Base-by-base conservation (phyloP, 2,888 invertebrate species). In the Podotricha telesiphe region DNA sequence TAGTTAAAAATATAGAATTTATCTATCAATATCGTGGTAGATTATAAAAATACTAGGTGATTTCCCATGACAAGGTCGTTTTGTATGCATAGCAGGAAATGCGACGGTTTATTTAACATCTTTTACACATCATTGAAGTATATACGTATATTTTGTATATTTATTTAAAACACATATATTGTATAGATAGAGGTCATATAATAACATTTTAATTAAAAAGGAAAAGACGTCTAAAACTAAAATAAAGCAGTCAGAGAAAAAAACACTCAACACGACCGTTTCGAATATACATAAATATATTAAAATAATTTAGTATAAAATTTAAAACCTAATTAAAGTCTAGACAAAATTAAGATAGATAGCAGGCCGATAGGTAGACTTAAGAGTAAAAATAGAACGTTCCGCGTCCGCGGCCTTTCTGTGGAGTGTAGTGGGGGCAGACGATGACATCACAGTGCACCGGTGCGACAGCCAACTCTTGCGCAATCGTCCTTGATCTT, bases 401-500 rank as follows among this genome's bases (percentile, higher is more conserved):
- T 88, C 83, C 86, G 85, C 85, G 85, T 86, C 81, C 86, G 86
- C 86, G 88, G 87, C 88, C 86, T 88, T 88, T 87, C 80, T 73
- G 79, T 77, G 77, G 72, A 72, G 73, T 72, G 73, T 69, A 78
- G 82, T 80, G 80, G 83, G 80, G 83, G 77, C 82, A 86, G 86
- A 85, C 87, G 90, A 91, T 92, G 92, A 92, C 91, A 91, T 92
- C 92, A 92, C 91, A 87, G 78, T 89, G 91, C 91, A 90, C 86
- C 86, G 85, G 84, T 85, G 87, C 88, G 88, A 85, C 88, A 86
- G 92, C 91, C 91, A 91, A 89, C 88, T 88, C 87, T 93, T 92
- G 88, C 92, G 93, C 91, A 93, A 93, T 90, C 91, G 93, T 89
- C 93, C 93, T 93, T 93, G 93, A 93, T 93, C 93, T 93, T 93